Conservation (phyloP, 2,888 invertebrate species). For the Pheosia gnoma region DNA sequence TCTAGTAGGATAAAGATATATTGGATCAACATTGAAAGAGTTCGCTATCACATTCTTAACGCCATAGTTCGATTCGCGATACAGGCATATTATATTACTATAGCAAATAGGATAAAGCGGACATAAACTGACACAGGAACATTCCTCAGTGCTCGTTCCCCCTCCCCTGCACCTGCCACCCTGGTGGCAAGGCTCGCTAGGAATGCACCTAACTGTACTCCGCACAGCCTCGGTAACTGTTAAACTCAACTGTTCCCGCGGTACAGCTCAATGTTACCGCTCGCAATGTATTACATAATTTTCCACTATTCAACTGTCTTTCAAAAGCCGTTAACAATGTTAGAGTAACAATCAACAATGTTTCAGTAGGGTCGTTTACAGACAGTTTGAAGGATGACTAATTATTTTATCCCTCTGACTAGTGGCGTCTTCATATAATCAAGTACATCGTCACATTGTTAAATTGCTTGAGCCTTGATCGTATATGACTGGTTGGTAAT, state of each 20-base stretch:
- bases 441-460: too few species aligned
- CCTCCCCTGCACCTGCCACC: slow-evolving; percentile 58
- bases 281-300: slow-evolving; percentile 39
- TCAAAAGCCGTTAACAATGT: slow-evolving; percentile 22
- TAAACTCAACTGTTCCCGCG: slow-evolving; percentile 68
- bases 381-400: background rate
- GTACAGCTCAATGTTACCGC: slow-evolving; percentile 55
- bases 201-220: slow-evolving; percentile 76
- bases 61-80: slow-evolving; percentile 10
- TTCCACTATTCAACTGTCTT: slow-evolving; percentile 14
- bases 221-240: slow-evolving; percentile 74
- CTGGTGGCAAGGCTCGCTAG: slow-evolving; percentile 61
- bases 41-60: slow-evolving; percentile 8
- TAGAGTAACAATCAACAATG: slow-evolving; percentile 26
- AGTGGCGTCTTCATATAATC: too few species aligned
- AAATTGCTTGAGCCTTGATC: too few species aligned
- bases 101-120: slow-evolving; percentile 41
- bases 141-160: slow-evolving; percentile 41
- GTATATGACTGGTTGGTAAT: too few species aligned
- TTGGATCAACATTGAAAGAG: too few species aligned
- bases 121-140: slow-evolving; percentile 50
- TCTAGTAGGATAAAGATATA: too few species aligned
- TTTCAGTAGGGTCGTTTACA: background rate
- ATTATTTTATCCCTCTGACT: too few species aligned
- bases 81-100: slow-evolving; percentile 30